Evolutionary conservation across 2,888 invertebrate genomes (phyloP).

Genomic region (Drosophila planitibia): DNA sequence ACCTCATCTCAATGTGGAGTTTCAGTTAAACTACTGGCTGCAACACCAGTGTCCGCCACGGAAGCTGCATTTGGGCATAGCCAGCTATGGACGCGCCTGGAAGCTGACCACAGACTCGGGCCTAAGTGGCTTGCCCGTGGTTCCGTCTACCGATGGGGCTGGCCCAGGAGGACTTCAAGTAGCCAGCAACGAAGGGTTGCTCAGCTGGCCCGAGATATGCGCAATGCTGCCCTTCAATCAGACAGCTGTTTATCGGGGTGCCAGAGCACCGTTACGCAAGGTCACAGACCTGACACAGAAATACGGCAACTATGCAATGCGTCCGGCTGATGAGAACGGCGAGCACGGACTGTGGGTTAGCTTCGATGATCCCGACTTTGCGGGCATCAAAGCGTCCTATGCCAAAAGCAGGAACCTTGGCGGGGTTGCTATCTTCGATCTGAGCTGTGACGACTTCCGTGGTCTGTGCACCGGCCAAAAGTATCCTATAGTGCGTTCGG

Average conservation of each 20-base stretch:
- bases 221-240: slow-evolving; percentile 89
- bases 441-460: slow-evolving; percentile 92
- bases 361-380: slow-evolving; percentile 93
- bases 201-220: slow-evolving; percentile 93
- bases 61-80: slow-evolving; percentile 90
- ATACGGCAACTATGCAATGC: slow-evolving; percentile 92
- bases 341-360: slow-evolving; percentile 92
- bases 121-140: slow-evolving; percentile 91
- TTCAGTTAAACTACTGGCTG: slow-evolving; percentile 88
- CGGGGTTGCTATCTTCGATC: slow-evolving; percentile 91
- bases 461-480: slow-evolving; percentile 92
- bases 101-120: slow-evolving; percentile 90
- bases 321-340: slow-evolving; percentile 88
- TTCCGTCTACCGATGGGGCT: slow-evolving; percentile 88
- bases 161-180: slow-evolving; percentile 90
- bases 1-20: slow-evolving; percentile 89
- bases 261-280: slow-evolving; percentile 89
- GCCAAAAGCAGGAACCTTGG: slow-evolving; percentile 90
- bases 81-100: slow-evolving; percentile 92
- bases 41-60: slow-evolving; percentile 87
- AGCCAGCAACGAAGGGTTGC: slow-evolving; percentile 87
- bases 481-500: slow-evolving; percentile 91
- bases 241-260: slow-evolving; percentile 87
- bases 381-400: slow-evolving; percentile 91
- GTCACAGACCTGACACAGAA: slow-evolving; percentile 92